These are phyloP conservation scores for Sciaenops ocellatus DNA, from an alignment of 2,797 vertebrate genomes.

Conservation along the genomic window DNA sequence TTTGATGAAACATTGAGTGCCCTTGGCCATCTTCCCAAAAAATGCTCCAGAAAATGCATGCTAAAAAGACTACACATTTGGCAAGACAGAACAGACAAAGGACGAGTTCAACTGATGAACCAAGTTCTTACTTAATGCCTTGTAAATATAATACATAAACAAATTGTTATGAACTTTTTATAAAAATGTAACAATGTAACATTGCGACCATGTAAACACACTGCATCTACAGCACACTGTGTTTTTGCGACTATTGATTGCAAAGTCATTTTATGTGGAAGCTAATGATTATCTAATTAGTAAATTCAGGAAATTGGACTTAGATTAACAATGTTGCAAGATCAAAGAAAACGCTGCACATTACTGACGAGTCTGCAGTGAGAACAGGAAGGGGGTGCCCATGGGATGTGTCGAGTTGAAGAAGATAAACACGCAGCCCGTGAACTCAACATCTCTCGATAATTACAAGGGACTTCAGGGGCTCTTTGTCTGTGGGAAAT, in stretches of 20 bases:
- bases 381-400: slow-evolving; percentile 51
- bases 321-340: slow-evolving; percentile 50
- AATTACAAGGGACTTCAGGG: slow-evolving; percentile 71
- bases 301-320: slow-evolving; percentile 46
- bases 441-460: slow-evolving; percentile 63
- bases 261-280: slow-evolving; percentile 40
- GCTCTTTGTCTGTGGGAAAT: slow-evolving; percentile 68
- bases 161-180: neutral
- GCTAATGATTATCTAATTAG: slow-evolving; percentile 48
- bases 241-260: slow-evolving; percentile 38
- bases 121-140: neutral
- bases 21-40: slow-evolving; percentile 53
- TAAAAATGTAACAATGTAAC: neutral
- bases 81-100: slow-evolving; percentile 8
- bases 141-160: slow-evolving; percentile 6
- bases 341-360: slow-evolving; percentile 59
- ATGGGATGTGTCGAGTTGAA: slow-evolving; percentile 60
- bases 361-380: slow-evolving; percentile 26
- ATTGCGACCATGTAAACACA: neutral
- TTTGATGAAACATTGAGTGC: slow-evolving; percentile 59
- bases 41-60: slow-evolving; percentile 41
- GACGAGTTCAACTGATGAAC: neutral
- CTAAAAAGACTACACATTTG: slow-evolving; percentile 29
- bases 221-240: neutral
- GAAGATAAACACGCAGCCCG: slow-evolving; percentile 62